Conservation (phyloP, 2,113 vertebrate genomes). For the Rhizomys pruinosus region DNA sequence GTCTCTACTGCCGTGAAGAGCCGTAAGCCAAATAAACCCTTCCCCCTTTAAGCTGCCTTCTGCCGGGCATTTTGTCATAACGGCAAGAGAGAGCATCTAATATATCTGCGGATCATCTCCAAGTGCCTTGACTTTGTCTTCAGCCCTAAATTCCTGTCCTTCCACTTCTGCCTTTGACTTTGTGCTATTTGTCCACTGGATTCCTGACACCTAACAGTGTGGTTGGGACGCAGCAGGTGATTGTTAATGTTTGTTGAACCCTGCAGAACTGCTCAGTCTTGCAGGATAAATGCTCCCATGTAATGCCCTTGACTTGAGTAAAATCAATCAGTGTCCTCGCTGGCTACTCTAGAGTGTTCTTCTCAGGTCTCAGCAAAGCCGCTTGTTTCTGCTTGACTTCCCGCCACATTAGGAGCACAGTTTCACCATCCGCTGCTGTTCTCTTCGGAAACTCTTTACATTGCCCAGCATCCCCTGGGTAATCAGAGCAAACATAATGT, state of each 20-base stretch:
- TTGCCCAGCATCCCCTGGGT: conserved; percentile 63
- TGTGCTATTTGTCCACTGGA: neutral
- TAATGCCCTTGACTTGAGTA: conserved; percentile 1
- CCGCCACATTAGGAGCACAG: conserved; percentile 4
- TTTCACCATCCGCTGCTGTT: conserved; percentile 54
- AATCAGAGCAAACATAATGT: conserved; percentile 77
- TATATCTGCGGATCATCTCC: neutral
- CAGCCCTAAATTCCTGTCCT: neutral
- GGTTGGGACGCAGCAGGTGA: neutral
- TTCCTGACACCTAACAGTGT: neutral
- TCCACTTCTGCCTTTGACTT: neutral
- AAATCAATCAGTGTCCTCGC: neutral
- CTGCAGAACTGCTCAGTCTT: neutral
- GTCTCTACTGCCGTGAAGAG: too few relatives aligned
- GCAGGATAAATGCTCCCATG: neutral
- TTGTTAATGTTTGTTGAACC: neutral
- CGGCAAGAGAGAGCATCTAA: neutral
- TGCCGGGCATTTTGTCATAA: neutral
- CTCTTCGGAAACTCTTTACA: conserved; percentile 55
- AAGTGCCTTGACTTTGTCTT: neutral
- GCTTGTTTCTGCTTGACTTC: conserved; percentile 52
- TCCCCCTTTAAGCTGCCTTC: too few relatives aligned
- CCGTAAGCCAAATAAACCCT: neutral
- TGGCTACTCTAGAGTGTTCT: neutral
- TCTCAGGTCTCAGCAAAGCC: conserved; percentile 38